A percentile compares a stretch with the other conserved stretches of the same genome.
Evolutionary conservation across 2,113 vertebrate species (phyloP).

Genomic region (Coryphaenoides rupestris): DNA sequence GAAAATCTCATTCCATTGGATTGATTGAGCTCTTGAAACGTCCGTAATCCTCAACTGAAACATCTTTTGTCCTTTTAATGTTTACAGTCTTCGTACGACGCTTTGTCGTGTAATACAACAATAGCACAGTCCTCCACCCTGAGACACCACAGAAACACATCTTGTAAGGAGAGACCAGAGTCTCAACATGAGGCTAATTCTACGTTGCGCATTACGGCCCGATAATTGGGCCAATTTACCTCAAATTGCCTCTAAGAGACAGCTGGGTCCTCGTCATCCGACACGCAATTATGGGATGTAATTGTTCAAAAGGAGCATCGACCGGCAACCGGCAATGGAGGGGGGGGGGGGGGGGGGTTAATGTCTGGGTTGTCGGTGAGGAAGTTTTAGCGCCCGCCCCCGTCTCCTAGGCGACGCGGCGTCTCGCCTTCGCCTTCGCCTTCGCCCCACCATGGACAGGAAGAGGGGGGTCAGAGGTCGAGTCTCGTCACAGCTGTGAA

Average conservation of each 20-base stretch:
- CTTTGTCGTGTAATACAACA: too few relatives aligned
- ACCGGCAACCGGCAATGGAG: constrained; percentile 14
- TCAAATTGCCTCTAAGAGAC: constrained; percentile 22
- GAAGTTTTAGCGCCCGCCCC: too few relatives aligned
- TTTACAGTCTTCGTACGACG: too few relatives aligned
- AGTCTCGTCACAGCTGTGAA: constrained; percentile 44
- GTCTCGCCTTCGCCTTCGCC: background rate
- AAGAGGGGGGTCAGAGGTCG: constrained; percentile 22
- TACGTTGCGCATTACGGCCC: background rate
- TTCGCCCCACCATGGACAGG: background rate
- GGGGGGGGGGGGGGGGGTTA: constrained; percentile 36
- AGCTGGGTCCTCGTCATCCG: constrained; percentile 40
- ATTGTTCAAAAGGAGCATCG: constrained; percentile 32
- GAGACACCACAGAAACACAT: too few relatives aligned
- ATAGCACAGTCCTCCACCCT: too few relatives aligned
- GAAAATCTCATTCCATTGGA: too few relatives aligned
- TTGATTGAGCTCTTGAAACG: too few relatives aligned
- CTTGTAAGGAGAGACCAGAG: too few relatives aligned
- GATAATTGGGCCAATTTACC: constrained; percentile 23
- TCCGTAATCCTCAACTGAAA: too few relatives aligned
- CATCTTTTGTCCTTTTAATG: too few relatives aligned
- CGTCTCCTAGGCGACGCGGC: background rate
- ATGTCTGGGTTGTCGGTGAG: constrained; percentile 34
- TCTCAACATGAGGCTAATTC: too few relatives aligned
- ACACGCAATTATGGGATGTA: constrained; percentile 26